Base-by-base conservation (phyloP, 30 jellyfish, hydroid and myxozoan genomes). In the Pseudorhiza aurosa region DNA sequence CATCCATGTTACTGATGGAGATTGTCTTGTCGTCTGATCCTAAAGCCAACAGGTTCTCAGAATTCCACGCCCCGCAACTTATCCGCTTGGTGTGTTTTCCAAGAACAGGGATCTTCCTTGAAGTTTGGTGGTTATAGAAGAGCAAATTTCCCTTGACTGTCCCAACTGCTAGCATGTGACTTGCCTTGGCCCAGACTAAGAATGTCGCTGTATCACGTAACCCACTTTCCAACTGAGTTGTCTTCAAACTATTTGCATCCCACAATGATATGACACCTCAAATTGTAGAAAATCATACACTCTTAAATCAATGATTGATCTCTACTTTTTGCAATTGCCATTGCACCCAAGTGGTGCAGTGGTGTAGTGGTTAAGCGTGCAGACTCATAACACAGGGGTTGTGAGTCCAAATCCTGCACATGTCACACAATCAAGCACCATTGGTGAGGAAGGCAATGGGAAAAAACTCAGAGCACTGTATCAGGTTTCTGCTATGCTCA, bases 41-140 rank as follows among this genome's bases (percentile, higher is more conserved):
- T 11, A 91, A 85, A 32, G 98, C 96, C 71, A 91, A 50, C 50
- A 91, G 51, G 42, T 85, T 85, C 83, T 91, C 96, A 11, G 98
- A 63, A 50, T 85, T 91, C 98, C 98, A 91, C 1, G 96, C 95
- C 11, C 98, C 98, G 79, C 96, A 91, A 15, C 83, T 70, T 19
- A 91, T 91, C 58, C 59, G 50, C 62, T 80, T 85, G 17, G 96
- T 47, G 50, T 91, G 98, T 82, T 91, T 91, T 1, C 98, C 98
- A 44, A 91, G 51, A 14, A 91, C 74, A 0, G 98, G 98, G 31
- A 91, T 83, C 53, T 91, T 91, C 89, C 97, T 82, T 78, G 96
- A 85, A 2, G 96, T 91, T 68, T 91, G 95, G 59, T 91, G 98
- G 57, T 91, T 91, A 77, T 91, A 91, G 11, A 91, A 75, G 47